A percentile compares a stretch with the other conserved stretches of the same genome.
Evolutionary conservation across 2,113 vertebrate species (phyloP).

Genomic region (Spea bombifrons): DNA sequence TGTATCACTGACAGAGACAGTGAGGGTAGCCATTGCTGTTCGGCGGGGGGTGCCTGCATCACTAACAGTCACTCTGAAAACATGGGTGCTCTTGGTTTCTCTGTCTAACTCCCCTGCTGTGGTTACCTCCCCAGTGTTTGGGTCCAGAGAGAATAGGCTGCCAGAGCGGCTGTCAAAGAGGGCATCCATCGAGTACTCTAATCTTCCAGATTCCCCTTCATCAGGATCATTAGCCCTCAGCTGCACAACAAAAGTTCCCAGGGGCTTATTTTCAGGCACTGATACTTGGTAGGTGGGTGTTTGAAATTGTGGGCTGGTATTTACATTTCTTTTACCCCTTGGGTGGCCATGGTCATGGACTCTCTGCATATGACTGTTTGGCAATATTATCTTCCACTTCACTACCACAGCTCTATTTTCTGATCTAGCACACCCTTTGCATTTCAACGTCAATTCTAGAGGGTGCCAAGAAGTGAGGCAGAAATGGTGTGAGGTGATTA

Average conservation of each 20-base stretch:
- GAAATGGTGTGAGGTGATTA: conserved; percentile 63
- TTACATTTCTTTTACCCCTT: conserved; percentile 75
- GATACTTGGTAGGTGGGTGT: conserved; percentile 90
- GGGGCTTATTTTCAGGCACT: conserved; percentile 81
- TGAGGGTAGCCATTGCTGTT: conserved; percentile 87
- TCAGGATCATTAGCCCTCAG: conserved; percentile 80
- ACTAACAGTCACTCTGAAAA: conserved; percentile 81
- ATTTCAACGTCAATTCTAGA: conserved; percentile 61
- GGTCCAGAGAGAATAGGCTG: conserved; percentile 73
- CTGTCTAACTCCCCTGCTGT: conserved; percentile 81
- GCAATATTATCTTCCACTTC: conserved; percentile 40
- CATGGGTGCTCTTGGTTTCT: conserved; percentile 90
- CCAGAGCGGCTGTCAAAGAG: conserved; percentile 92
- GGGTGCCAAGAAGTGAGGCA: conserved; percentile 63
- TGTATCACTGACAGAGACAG: conserved; percentile 80
- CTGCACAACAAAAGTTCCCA: conserved; percentile 75
- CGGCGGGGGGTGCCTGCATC: conserved; percentile 79
- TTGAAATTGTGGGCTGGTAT: conserved; percentile 86
- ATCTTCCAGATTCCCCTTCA: conserved; percentile 77
- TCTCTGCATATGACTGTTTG: conserved; percentile 50
- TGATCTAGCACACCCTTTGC: conserved; percentile 49
- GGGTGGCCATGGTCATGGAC: conserved; percentile 55
- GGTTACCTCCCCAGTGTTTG: conserved; percentile 67
- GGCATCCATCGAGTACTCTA: conserved; percentile 86
- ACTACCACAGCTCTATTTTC: background rate